Evolutionary conservation across 2,113 vertebrate species (phyloP), one percentile per base, ranked within the genome.

Genomic region (Rhipidura dahli): DNA sequence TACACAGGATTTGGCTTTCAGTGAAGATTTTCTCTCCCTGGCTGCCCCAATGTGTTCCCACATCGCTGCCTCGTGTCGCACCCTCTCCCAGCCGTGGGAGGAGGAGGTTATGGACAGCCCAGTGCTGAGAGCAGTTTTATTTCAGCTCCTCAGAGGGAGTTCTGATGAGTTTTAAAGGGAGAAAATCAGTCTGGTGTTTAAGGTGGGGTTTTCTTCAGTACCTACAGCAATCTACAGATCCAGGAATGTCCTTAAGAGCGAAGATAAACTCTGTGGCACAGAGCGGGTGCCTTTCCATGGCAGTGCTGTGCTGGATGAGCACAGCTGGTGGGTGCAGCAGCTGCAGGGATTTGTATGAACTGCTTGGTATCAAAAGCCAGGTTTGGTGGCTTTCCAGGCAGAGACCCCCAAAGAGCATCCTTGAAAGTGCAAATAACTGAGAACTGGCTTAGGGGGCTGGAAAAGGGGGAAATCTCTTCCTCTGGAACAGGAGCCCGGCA

Each of bases 61-160:
- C 2, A 0, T 71, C 9, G 15, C 14, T n/a, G 44, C 28, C 17
- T 1, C 0, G 0, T 17, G 11, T 70, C 49, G 12, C 14, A 3
- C 26, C 53, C 66, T 2, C 77, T 66, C 59, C 3, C 76, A 40
- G 51, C 54, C 0, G 0, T 13, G 40, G 54, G 59, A 30, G 57
- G 45, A 49, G 20, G 2, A 24, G 56, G 78, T 30, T 70, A 31
- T 14, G 59, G 44, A 5, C 72, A 78, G 18, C 69, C n/a, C 65
- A 13, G 5, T 21, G 26, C 39, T 30, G 60, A 51, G 75, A 37
- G 11, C 2, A 5, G 13, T 76, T 77, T 54, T 9, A 27, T 70
- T 73, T 49, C 15, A 66, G 33, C 39, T 84, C 37, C 65, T 80
- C 69, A 7, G 10, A 64, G 69, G 42, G 31, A 68, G n/a, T 40